phyloP scores from a whole-genome alignment of 2,888 invertebrate species.

The Microchrysa polita region DNA sequence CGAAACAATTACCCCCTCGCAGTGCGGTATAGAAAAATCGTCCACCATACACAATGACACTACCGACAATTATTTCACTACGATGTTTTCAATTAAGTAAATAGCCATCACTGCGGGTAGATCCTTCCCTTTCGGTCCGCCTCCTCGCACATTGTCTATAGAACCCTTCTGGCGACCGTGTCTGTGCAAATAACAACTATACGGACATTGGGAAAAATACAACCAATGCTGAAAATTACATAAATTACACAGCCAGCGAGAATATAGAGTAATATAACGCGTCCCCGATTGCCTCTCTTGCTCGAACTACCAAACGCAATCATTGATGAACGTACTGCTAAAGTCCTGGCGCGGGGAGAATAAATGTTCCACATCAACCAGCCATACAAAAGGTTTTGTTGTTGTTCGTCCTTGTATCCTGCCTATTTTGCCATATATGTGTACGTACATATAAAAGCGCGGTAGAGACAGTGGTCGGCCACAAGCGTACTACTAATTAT shows the following conservation, averaged over 20 bases:
- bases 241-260: not conserved
- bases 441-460: too few species aligned
- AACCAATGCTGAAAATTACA: not conserved
- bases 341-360: not conserved
- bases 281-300: too few species aligned
- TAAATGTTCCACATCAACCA: too few species aligned
- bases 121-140: too few species aligned
- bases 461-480: not conserved
- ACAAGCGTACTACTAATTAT: conserved; percentile 11
- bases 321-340: not conserved
- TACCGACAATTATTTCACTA: not conserved
- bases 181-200: not conserved
- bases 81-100: conserved; percentile 2
- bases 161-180: not conserved
- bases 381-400: too few species aligned
- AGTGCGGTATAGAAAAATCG: not conserved
- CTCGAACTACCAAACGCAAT: not conserved
- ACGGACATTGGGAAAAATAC: not conserved
- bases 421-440: too few species aligned
- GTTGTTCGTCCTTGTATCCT: too few species aligned
- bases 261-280: too few species aligned
- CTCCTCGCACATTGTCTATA: not conserved
- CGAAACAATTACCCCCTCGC: too few species aligned
- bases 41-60: conserved; percentile 8
- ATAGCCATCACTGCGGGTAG: not conserved